A percentile compares a stretch with the other conserved stretches of the same genome.
Evolutionary conservation across 2,113 vertebrate genomes (phyloP).

Genomic region (Ictalurus furcatus): DNA sequence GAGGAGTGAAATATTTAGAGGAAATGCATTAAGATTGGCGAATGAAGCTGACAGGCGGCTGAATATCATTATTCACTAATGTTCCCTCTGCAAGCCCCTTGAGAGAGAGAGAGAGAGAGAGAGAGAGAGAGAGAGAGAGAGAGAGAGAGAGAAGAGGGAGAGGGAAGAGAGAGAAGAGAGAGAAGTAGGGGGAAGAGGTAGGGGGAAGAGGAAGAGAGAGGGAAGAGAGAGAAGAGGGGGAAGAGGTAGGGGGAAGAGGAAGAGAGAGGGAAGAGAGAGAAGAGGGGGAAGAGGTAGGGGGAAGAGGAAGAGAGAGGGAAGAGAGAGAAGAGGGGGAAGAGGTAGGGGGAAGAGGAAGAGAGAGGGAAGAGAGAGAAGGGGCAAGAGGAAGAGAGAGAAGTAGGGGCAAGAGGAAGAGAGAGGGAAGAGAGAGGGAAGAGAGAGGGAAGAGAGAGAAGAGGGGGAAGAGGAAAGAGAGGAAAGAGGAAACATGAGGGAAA

Average conservation of each 20-base stretch:
- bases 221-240: too few relatives aligned
- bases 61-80: slow-evolving; percentile 30
- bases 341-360: background rate
- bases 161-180: background rate
- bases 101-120: background rate
- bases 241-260: background rate
- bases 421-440: too few relatives aligned
- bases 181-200: background rate
- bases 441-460: too few relatives aligned
- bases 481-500: too few relatives aligned
- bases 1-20: slow-evolving; percentile 52
- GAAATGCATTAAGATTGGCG: slow-evolving; percentile 70
- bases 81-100: slow-evolving; percentile 45
- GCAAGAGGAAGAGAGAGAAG: background rate
- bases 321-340: background rate
- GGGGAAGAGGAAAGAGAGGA: too few relatives aligned
- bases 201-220: background rate
- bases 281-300: background rate
- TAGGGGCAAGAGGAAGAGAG: too few relatives aligned
- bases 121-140: background rate
- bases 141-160: background rate
- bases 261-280: background rate
- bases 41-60: slow-evolving; percentile 27
- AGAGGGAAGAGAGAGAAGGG: background rate
- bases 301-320: background rate